Conservation (phyloP, 2,113 vertebrate species). For the Papio anubis region DNA sequence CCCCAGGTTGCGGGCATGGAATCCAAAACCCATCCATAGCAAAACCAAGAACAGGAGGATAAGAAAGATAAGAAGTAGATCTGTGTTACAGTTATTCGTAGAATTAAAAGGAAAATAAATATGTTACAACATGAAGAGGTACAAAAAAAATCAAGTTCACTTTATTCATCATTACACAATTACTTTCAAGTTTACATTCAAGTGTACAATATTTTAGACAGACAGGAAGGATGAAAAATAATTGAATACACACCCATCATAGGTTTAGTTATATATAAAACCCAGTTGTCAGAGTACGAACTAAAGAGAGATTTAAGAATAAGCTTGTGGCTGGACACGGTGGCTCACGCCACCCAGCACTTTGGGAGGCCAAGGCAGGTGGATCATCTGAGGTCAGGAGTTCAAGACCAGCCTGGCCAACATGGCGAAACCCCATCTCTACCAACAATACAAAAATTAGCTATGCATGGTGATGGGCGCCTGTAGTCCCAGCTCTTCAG, state of each 20-base stretch:
- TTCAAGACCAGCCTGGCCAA: too few species aligned
- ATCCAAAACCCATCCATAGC: background rate
- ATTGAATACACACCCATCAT: background rate
- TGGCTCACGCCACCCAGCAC: too few species aligned
- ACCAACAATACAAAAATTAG: too few species aligned
- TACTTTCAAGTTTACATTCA: background rate
- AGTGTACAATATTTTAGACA: background rate
- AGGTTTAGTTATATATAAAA: slow-evolving; percentile 28
- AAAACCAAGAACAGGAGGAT: background rate
- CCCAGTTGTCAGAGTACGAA: background rate
- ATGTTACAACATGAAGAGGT: background rate
- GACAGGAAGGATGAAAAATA: background rate
- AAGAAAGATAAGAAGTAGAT: background rate
- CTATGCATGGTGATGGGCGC: too few species aligned
- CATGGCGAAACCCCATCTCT: too few species aligned
- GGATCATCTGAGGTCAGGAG: too few species aligned
- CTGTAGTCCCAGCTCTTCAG: too few species aligned
- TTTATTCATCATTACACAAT: background rate
- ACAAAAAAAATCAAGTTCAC: background rate
- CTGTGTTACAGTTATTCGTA: background rate
- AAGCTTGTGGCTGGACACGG: background rate
- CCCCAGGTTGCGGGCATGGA: rapidly evolving
- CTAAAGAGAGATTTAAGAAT: background rate
- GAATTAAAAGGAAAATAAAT: slow-evolving; percentile 6
- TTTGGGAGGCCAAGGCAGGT: too few species aligned